Percentiles rank a stretch among this genome's conserved stretches.
Conservation (phyloP, 2,888 invertebrate genomes). For the Andrena praecox region DNA sequence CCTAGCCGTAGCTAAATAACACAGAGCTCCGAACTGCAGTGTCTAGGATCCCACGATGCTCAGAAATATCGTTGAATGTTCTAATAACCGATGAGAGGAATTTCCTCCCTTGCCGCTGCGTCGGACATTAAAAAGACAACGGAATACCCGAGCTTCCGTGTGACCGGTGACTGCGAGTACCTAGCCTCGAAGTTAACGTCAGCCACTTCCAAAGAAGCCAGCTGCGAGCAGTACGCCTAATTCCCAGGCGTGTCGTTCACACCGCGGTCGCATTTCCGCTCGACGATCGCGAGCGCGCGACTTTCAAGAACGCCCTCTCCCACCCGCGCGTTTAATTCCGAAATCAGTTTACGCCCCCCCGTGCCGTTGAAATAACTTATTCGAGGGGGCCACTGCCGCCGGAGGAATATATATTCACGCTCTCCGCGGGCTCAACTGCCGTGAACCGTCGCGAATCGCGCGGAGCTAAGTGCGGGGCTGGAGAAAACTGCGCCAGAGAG, state of each 20-base stretch:
- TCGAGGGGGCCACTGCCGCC: conserved; percentile 18
- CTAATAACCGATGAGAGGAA: background rate
- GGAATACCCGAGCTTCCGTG: background rate
- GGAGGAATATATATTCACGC: conserved; percentile 11
- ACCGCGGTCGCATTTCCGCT: conserved; percentile 23
- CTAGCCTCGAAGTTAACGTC: conserved; percentile 25
- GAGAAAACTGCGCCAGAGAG: conserved; percentile 1
- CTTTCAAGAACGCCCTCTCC: background rate
- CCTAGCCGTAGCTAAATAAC: too few species aligned
- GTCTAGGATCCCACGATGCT: too few species aligned
- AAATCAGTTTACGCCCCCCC: conserved; percentile 36
- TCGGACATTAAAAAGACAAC: conserved; percentile 17
- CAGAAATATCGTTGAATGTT: background rate
- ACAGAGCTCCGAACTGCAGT: too few species aligned
- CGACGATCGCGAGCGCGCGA: background rate
- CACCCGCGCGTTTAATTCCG: conserved; percentile 38
- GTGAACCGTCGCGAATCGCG: conserved; percentile 4
- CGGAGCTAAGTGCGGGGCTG: background rate
- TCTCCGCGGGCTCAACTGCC: background rate
- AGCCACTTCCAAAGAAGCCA: conserved; percentile 19
- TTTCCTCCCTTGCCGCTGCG: background rate
- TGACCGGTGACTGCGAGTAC: conserved; percentile 7
- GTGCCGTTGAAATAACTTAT: conserved; percentile 44
- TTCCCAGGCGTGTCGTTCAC: conserved; percentile 46
- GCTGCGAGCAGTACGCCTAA: conserved; percentile 27